phyloP scores from a whole-genome alignment of 2,888 invertebrate species.

The Magallana nippona region DNA sequence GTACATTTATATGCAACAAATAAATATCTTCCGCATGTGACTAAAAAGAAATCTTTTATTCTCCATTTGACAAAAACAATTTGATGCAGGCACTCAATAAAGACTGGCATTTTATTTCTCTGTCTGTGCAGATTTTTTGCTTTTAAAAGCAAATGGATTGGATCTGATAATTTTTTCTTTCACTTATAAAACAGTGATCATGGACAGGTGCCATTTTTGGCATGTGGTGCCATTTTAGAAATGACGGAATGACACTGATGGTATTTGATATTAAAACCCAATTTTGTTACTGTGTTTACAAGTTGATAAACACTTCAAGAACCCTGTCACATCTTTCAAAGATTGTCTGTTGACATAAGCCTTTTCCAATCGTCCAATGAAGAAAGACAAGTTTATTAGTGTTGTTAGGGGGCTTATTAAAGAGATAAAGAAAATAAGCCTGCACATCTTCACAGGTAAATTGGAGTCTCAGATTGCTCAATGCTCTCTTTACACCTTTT shows the following conservation, averaged over 20 bases:
- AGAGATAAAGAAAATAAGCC: constrained; percentile 11
- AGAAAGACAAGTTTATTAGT: constrained; percentile 20
- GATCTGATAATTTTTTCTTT: neutral
- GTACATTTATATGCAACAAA: too few relatives aligned
- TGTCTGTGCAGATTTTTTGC: too few relatives aligned
- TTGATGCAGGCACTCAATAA: too few relatives aligned
- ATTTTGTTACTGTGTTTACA: constrained; percentile 10
- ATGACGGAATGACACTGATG: neutral
- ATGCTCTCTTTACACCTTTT: constrained; percentile 11
- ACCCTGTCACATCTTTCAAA: neutral
- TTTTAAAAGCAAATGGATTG: too few relatives aligned
- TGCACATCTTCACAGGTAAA: constrained; percentile 3
- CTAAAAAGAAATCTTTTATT: too few relatives aligned
- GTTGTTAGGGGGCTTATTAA: constrained; percentile 29
- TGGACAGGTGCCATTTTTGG: neutral
- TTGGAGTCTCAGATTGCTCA: neutral
- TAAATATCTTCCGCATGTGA: too few relatives aligned
- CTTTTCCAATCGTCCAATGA: neutral
- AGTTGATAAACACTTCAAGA: constrained; percentile 19
- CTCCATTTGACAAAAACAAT: too few relatives aligned
- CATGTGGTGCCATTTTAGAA: neutral
- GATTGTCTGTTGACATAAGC: neutral
- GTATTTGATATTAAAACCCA: constrained; percentile 25
- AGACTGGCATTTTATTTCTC: too few relatives aligned
- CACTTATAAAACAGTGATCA: neutral